Base-by-base conservation (phyloP, 2,888 invertebrate genomes). In the Herminia tarsipennalis region DNA sequence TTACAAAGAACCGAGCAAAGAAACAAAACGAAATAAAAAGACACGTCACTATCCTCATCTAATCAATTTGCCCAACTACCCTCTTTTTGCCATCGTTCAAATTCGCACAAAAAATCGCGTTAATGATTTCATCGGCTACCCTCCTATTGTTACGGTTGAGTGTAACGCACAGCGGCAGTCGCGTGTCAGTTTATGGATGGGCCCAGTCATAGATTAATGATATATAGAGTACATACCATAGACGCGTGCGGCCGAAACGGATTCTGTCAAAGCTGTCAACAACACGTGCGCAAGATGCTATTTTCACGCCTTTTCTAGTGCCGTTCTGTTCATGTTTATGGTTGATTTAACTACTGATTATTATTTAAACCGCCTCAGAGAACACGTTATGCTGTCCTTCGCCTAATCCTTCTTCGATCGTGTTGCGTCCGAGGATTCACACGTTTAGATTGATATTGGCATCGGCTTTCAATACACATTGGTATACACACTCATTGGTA, bases 241-340 rank as follows among this genome's bases (percentile, higher is more conserved):
- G 63, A 59, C 63, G 63, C 65, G 66, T 56, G 65, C 47, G 47
- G 40, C 63, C 58, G 40, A 52, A 79, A 70, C 72, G 72, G 76
- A 80, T 79, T 72, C 75, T 77, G 78, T 76, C 76, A 72, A 71
- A 74, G 56, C 73, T 75, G 81, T 77, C 80, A 73, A 41, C 50
- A 61, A 56, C 81, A 78, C 73, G 51, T 64, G 65, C 49, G 40
- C 32, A 33, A 38, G 45, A 52, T 55, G 42, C 48, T 30, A 18
- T 55, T 63, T 64, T 56, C 48, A 58, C 52, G 68, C 68, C 53
- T 49, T 49, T 49, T 47, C 34, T 33, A 28, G 12, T n/a, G n/a
- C n/a, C n/a, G n/a, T n/a, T n/a, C n/a, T n/a, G n/a, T n/a, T n/a
- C n/a, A n/a, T n/a, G n/a, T n/a, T n/a, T n/a, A n/a, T n/a, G n/a